A percentile compares a stretch with the other conserved stretches of the same genome.
Conservation (phyloP, 2,797 vertebrate genomes). For the Taenioides sp. region DNA sequence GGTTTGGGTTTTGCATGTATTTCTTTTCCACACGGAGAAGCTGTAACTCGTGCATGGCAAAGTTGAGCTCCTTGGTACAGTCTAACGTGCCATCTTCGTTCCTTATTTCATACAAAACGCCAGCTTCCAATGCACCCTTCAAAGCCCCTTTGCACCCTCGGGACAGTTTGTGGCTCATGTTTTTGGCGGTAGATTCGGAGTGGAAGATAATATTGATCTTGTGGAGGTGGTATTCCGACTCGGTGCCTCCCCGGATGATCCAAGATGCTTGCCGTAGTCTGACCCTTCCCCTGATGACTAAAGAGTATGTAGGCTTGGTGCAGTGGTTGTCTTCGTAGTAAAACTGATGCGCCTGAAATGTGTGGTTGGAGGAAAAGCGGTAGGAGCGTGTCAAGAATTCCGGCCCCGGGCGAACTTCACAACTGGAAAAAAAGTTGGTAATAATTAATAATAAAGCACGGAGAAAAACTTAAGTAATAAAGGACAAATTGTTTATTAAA, state of each 20-base stretch:
- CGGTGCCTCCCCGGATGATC: slow-evolving; percentile 94
- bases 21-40: slow-evolving; percentile 94
- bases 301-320: slow-evolving; percentile 88
- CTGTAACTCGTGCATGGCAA: slow-evolving; percentile 96
- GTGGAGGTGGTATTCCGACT: slow-evolving; percentile 92
- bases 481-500: too few relatives aligned
- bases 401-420: slow-evolving; percentile 93
- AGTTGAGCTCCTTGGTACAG: slow-evolving; percentile 88
- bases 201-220: slow-evolving; percentile 86
- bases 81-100: slow-evolving; percentile 85
- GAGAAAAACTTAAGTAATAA: too few relatives aligned
- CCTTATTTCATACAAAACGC: slow-evolving; percentile 83
- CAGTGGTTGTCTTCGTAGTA: slow-evolving; percentile 94
- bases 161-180: slow-evolving; percentile 82
- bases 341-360: slow-evolving; percentile 94
- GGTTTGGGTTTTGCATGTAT: slow-evolving; percentile 77
- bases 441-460: too few relatives aligned
- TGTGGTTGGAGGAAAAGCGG: slow-evolving; percentile 90
- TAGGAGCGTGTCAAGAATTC: slow-evolving; percentile 96
- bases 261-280: slow-evolving; percentile 93
- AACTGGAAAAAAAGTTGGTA: slow-evolving; percentile 72
- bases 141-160: slow-evolving; percentile 81
- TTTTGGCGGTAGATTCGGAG: slow-evolving; percentile 77
- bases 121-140: slow-evolving; percentile 78
- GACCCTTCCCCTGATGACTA: slow-evolving; percentile 87